A percentile compares a stretch with the other conserved stretches of the same genome.
phyloP scores from a whole-genome alignment of 2,113 vertebrate species.

The Epinephelus cyanopodus region DNA sequence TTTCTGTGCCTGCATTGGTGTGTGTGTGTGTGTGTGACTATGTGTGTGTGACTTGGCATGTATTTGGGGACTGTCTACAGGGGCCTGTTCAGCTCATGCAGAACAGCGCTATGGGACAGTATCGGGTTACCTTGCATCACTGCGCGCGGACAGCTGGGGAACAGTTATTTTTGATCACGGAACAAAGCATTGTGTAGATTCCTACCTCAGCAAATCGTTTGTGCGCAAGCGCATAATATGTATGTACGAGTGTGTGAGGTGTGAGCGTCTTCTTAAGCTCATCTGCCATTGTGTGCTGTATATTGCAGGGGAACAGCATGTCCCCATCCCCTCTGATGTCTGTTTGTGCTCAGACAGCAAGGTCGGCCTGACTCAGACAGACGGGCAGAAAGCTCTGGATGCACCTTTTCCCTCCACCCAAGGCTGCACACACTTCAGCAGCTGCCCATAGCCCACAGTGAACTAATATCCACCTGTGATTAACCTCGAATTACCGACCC shows the following conservation, averaged over 20 bases:
- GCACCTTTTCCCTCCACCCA: conserved; percentile 32
- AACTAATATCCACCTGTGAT: conserved; percentile 79
- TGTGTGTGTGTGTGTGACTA: background rate
- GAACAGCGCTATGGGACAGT: conserved; percentile 64
- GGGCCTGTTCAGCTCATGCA: conserved; percentile 51
- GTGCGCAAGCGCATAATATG: background rate
- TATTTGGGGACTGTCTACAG: conserved; percentile 43
- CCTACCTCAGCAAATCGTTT: conserved; percentile 57
- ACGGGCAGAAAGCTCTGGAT: conserved; percentile 30
- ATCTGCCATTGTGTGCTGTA: conserved; percentile 11
- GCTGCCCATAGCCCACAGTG: conserved; percentile 54
- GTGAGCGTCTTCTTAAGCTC: background rate
- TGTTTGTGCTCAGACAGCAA: conserved; percentile 50
- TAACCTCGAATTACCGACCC: conserved; percentile 73
- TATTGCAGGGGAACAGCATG: conserved; percentile 46
- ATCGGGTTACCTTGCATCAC: conserved; percentile 67
- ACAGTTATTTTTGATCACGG: conserved; percentile 71
- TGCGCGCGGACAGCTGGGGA: conserved; percentile 62
- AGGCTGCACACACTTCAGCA: conserved; percentile 54
- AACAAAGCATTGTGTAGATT: conserved; percentile 50
- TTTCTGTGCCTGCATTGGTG: background rate
- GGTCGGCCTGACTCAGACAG: conserved; percentile 57
- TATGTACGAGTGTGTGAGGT: background rate
- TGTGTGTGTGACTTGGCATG: conserved; percentile 24
- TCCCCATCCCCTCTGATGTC: conserved; percentile 44